phyloP scores from a whole-genome alignment of 2,113 vertebrate genomes.

The Cyprinodon brontotheroides region DNA sequence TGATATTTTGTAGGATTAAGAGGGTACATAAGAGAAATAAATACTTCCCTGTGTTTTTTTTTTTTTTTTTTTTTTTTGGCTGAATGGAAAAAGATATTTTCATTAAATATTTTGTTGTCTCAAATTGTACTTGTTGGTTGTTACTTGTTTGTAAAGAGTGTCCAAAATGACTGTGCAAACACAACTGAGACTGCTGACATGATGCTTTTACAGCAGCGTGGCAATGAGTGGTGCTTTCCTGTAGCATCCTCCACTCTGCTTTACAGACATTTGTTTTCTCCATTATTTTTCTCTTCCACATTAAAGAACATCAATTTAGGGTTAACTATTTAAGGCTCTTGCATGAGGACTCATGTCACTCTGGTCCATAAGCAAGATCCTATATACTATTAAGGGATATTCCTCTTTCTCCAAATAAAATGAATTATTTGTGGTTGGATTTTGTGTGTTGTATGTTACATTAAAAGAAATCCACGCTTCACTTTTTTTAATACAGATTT shows the following conservation, averaged over 20 bases:
- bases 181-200: too few relatives aligned
- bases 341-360: background rate
- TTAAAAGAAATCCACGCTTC: background rate
- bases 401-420: background rate
- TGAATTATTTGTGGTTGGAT: background rate
- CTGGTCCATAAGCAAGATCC: too few relatives aligned
- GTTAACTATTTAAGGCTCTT: background rate
- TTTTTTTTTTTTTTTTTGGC: too few relatives aligned
- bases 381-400: too few relatives aligned
- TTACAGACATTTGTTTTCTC: background rate
- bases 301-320: background rate
- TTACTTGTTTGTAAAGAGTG: background rate
- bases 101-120: too few relatives aligned
- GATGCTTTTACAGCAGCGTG: too few relatives aligned
- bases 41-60: too few relatives aligned
- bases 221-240: background rate
- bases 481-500: conserved; percentile 8
- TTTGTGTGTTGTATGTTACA: background rate
- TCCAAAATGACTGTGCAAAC: background rate
- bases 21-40: too few relatives aligned
- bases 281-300: background rate
- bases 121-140: too few relatives aligned
- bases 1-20: too few relatives aligned
- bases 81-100: too few relatives aligned
- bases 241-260: background rate